Base-by-base conservation (phyloP, 2,113 vertebrate species). In the Lanius ludovicianus region DNA sequence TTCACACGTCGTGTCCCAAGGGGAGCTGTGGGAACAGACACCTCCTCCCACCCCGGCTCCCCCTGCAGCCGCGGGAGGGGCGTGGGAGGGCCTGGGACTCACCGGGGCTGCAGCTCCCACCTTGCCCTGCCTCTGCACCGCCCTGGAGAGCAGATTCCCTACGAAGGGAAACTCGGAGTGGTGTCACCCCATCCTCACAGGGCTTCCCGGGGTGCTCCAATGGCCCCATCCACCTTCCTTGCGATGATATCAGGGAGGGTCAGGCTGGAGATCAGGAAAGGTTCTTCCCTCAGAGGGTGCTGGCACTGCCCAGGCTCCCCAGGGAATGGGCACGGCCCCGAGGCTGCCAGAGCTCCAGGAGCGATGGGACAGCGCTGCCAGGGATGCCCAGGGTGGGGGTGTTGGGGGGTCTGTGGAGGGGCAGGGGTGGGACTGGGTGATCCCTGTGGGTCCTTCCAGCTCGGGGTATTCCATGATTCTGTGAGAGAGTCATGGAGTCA, bases 371-470 rank as follows among this genome's bases (percentile, higher is more conserved):
- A 49, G 0, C 0, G 0, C 52, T 67, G 15, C 13, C 46, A 44
- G 53, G 44, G 44, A 17, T 81, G 42, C 17, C 1, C 46, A 27
- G 47, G 35, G 16, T 13, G 39, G 55, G 23, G 2, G 2, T 39
- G 17, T 1, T 19, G 46, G 63, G 31, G 24, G 0, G 13, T 24
- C 47, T 76, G 21, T 0, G 53, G 53, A 68, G 71, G 31, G 62
- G 0, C 27, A 22, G 53, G 5, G 1, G 12, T 0, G 6, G 73
- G 5, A 3, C 22, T 33, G 1, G 9, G 0, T 52, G 46, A 14
- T 25, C n/a, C 46, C 8, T 3, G 13, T 10, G 60, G 11, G 20
- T 24, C 52, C 21, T 69, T 31, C 53, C 35, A 33, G 3, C 27
- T 9, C 64, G 39, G 73, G 46, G 0, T 1, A 15, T 52, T 33